Conservation (phyloP, 2,888 invertebrate species). For the Eristalis arbustorum region DNA sequence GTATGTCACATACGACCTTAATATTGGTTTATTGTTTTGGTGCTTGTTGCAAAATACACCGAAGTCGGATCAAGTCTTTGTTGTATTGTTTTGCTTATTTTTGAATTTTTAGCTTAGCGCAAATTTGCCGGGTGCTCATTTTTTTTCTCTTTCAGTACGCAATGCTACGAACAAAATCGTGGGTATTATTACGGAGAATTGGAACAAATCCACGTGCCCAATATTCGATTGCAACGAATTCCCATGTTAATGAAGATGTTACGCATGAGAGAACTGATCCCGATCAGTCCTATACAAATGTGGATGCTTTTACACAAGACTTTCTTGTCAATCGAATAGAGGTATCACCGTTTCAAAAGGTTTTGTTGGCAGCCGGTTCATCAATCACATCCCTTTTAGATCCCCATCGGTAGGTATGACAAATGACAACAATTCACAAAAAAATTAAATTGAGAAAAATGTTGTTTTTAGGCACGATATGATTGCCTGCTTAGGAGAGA, state of each 20-base stretch:
- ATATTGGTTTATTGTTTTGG: too few relatives aligned
- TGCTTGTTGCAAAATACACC: too few relatives aligned
- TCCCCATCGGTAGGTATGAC: constrained; percentile 83
- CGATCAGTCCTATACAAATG: constrained; percentile 57
- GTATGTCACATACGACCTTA: too few relatives aligned
- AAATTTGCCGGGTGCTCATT: neutral
- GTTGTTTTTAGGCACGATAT: constrained; percentile 87
- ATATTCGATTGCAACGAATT: constrained; percentile 9
- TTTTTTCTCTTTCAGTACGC: neutral
- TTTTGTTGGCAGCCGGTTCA: constrained; percentile 91
- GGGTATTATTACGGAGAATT: neutral
- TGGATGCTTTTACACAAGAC: constrained; percentile 83
- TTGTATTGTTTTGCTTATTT: neutral
- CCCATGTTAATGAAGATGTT: neutral
- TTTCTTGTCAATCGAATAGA: constrained; percentile 84
- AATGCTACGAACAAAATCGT: constrained; percentile 15
- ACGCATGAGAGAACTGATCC: neutral
- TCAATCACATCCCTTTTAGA: constrained; percentile 90
- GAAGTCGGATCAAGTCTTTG: too few relatives aligned
- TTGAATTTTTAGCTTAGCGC: neutral
- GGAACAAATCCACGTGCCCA: neutral
- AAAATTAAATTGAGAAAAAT: neutral
- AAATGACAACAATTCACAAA: neutral
- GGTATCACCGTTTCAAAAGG: constrained; percentile 87
- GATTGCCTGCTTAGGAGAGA: constrained; percentile 97